Evolutionary conservation across 1,140 invertebrate species (phyloP), one percentile per base, ranked within the genome.

Genomic region (Drosophila lacteicornis): DNA sequence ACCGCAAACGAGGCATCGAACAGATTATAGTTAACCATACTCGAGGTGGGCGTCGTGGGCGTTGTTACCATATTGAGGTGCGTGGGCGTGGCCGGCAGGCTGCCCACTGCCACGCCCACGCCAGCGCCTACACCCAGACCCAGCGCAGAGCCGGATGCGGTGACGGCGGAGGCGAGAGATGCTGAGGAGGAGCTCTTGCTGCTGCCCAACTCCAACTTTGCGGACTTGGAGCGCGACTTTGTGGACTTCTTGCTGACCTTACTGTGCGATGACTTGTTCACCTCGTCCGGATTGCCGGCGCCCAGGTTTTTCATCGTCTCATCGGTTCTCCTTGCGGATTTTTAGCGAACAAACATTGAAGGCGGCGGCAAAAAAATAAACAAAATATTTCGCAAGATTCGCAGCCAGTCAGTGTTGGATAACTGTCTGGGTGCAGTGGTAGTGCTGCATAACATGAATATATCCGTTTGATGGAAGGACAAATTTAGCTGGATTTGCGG

Each of bases 231-330:
- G 3, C 91, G 85, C 5, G 91, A 91, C 58, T 92, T 92, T 19
- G 91, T 91, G 5, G 88, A 85, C 68, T 92, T 92, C 40, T 92
- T 92, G 43, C 46, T 91, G 3, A 82, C 71, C 75, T 91, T 92
- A 17, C 56, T 74, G 46, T 79, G 59, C 27, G 75, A 63, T 8
- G 83, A 62, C 65, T 91, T 92, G 47, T 53, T 57, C 50, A 85
- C 67, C 65, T 92, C 82, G 51, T 92, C 91, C 25, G 82, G 45
- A 17, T 67, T 68, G 25, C 65, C 76, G 51, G 55, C 71, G 19
- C 74, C 77, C 3, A 85, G 74, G 55, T 74, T 83, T 80, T 92
- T 92, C 91, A 92, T 92, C 19, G 36, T 86, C 36, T 51, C 58
- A 53, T 51, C 61, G 27, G 30, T 22, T 51, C 12, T 71, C 7